Base-by-base conservation (phyloP, 2,113 vertebrate genomes). In the Neopipo cinnamomea region DNA sequence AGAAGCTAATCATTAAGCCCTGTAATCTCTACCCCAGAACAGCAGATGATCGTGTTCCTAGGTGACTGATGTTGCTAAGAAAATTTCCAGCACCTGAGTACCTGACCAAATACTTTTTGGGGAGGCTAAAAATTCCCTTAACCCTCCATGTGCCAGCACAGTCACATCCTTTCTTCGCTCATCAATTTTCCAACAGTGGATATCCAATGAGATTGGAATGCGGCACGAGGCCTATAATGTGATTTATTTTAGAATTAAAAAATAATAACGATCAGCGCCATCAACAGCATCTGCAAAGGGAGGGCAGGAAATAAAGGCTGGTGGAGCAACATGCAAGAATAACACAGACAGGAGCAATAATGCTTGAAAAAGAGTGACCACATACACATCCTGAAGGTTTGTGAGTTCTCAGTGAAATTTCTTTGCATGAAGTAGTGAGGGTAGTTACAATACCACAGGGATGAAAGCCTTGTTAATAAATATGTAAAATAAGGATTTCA, bases 1-100 rank as follows among this genome's bases (percentile, higher is more conserved):
- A 97, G 96, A 96, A 98, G 97, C 97, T 98, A 97, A 98, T 99
- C 98, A 99, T 99, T 99, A 99, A 99, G 98, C 98, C 98, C 98
- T 97, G 98, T 99, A 99, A 99, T 99, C 99, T 98, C 97, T 95
- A 97, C 97, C 91, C 95, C 95, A 95, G 98, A 98, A 98, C 98
- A 99, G 98, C 98, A 98, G 98, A 98, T 98, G 98, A 99, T 98
- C 98, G 94, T 98, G 97, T 98, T 98, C 98, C 97, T 95, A 89
- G 97, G 97, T 97, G 96, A 96, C 85, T 97, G 95, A 96, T 96
- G 85, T 93, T 97, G 96, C 96, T 86, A 86, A 96, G 97, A 96
- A 93, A 96, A 97, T 96, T 97, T 98, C 96, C 96, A 97, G 84
- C 98, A 98, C 98, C 98, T 98, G 98, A 98, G 97, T 97, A 96